These are phyloP conservation scores for Gallinago nigripennis DNA, from an alignment of 2,797 vertebrate species.

Conservation along the genomic window DNA sequence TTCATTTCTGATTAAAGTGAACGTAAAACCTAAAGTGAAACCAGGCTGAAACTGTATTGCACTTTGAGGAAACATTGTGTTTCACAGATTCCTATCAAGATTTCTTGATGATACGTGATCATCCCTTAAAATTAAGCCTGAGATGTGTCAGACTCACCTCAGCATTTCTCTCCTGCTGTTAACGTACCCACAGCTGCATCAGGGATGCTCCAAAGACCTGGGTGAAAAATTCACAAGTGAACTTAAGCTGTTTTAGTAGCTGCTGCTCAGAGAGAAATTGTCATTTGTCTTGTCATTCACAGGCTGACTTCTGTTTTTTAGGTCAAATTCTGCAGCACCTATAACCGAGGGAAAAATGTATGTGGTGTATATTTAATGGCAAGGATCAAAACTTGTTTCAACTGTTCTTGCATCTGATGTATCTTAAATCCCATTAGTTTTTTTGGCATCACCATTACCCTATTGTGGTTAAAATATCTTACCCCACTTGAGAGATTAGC, in stretches of 20 bases:
- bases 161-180: background rate
- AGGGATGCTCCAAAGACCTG: background rate
- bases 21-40: slow-evolving; percentile 13
- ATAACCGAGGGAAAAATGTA: background rate
- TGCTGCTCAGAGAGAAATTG: background rate
- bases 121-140: background rate
- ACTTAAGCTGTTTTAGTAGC: background rate
- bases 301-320: background rate
- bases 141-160: background rate
- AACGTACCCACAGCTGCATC: rapidly evolving
- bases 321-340: background rate
- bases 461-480: background rate
- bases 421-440: background rate
- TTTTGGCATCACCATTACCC: background rate
- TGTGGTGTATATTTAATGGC: background rate
- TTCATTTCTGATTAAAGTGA: slow-evolving; percentile 23
- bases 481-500: background rate
- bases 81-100: background rate
- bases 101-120: background rate
- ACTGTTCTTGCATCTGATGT: background rate
- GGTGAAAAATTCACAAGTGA: background rate
- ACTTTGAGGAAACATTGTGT: background rate
- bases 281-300: background rate
- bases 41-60: background rate
- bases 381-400: background rate